Conservation (phyloP, 2,888 invertebrate genomes). For the Acanthoscelides obtectus region DNA sequence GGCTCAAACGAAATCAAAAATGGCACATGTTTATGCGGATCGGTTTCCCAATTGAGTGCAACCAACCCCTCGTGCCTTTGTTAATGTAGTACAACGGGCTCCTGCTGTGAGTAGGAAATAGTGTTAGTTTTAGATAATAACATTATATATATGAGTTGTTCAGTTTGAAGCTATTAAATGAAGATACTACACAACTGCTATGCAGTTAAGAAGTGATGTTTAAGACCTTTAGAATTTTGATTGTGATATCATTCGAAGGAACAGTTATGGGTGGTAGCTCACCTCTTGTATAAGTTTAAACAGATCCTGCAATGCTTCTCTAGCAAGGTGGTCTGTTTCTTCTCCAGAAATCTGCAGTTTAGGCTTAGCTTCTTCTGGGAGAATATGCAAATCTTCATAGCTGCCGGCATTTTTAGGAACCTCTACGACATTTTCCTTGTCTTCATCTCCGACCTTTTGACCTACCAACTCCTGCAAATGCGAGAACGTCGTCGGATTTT, state of each 20-base stretch:
- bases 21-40: no score
- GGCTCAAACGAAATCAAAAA: no score
- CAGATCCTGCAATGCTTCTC: conserved; percentile 52
- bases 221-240: neutral
- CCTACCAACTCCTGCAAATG: conserved; percentile 16
- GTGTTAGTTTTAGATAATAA: no score
- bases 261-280: conserved; percentile 18
- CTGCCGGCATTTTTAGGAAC: conserved; percentile 39
- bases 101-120: no score
- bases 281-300: conserved; percentile 53
- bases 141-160: no score
- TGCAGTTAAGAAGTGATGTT: no score
- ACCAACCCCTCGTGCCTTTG: no score
- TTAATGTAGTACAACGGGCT: no score
- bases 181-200: no score
- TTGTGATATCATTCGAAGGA: neutral
- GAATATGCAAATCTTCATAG: conserved; percentile 27
- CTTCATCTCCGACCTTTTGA: conserved; percentile 44
- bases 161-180: no score
- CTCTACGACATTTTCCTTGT: conserved; percentile 52
- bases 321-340: conserved; percentile 36
- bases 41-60: no score
- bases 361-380: conserved; percentile 40
- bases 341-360: conserved; percentile 50
- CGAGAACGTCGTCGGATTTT: conserved; percentile 25